These are phyloP conservation scores for Idaea straminata DNA, from an alignment of 2,888 invertebrate species.

Conservation along the genomic window DNA sequence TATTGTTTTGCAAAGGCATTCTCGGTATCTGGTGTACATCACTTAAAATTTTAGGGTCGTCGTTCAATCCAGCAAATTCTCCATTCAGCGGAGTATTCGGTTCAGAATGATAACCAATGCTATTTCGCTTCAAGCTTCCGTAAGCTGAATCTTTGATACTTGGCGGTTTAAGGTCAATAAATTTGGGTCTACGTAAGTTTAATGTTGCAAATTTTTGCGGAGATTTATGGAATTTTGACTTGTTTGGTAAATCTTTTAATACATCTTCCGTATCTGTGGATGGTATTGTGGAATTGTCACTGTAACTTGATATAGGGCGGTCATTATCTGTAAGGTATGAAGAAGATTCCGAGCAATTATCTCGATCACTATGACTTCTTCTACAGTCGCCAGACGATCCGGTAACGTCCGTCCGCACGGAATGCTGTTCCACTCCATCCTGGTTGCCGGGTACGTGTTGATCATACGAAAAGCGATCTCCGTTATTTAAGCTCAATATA, in stretches of 20 bases:
- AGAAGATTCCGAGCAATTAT: conserved; percentile 76
- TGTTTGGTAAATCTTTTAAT: conserved; percentile 70
- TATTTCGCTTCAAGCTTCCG: conserved; percentile 66
- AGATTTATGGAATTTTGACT: conserved; percentile 72
- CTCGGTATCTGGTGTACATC: conserved; percentile 71
- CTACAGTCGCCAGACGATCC: conserved; percentile 68
- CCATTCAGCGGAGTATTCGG: conserved; percentile 70
- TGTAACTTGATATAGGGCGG: conserved; percentile 74
- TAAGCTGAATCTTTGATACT: conserved; percentile 58
- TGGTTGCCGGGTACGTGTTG: conserved; percentile 59
- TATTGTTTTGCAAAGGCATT: conserved; percentile 69
- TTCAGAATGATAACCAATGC: conserved; percentile 74
- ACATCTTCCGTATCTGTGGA: conserved; percentile 76
- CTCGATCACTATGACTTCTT: conserved; percentile 73
- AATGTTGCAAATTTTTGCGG: conserved; percentile 76
- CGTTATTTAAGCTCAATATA: conserved; percentile 61
- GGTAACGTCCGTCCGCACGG: conserved; percentile 67
- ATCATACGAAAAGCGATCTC: conserved; percentile 63
- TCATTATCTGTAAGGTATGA: conserved; percentile 75
- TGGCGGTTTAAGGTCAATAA: conserved; percentile 65
- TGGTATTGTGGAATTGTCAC: conserved; percentile 75
- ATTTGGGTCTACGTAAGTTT: conserved; percentile 71
- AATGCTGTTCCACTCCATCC: conserved; percentile 71
- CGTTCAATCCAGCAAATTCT: conserved; percentile 53
- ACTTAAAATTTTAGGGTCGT: conserved; percentile 59